phyloP scores from a whole-genome alignment of 92 coral and sea anemone genomes.

The Zoanthus sansibaricus region DNA sequence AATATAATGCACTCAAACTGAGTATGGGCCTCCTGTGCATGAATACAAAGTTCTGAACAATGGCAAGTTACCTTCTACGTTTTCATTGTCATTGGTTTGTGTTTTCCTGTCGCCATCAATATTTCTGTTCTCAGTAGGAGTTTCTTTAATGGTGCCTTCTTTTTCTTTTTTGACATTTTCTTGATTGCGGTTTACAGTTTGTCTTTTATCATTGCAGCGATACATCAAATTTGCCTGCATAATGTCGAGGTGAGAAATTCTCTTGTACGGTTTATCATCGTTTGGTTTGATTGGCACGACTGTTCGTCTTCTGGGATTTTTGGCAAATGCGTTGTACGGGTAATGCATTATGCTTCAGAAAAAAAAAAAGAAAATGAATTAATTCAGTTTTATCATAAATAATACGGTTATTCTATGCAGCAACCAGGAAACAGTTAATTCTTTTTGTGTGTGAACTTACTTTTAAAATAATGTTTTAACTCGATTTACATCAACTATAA shows the following conservation, averaged over 20 bases:
- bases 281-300: slow-evolving; percentile 68
- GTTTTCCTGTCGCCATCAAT: background rate
- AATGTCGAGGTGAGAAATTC: slow-evolving; percentile 79
- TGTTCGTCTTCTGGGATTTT: slow-evolving; percentile 67
- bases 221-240: slow-evolving; percentile 78
- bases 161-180: background rate
- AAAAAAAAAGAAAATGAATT: background rate
- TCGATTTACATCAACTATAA: background rate
- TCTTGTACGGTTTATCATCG: slow-evolving; percentile 76
- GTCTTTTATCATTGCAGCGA: slow-evolving; percentile 63
- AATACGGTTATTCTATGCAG: background rate
- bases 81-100: background rate
- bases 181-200: background rate
- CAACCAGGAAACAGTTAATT: background rate
- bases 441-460: background rate
- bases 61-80: background rate
- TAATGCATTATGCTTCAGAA: slow-evolving; percentile 94
- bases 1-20: no score
- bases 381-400: background rate
- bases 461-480: background rate
- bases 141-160: background rate
- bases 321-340: slow-evolving; percentile 78
- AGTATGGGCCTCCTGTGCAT: no score
- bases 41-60: background rate
- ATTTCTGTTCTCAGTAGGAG: background rate